Evolutionary conservation across 2,797 vertebrate genomes (phyloP).

Genomic region (Dendrocincla fuliginosa): DNA sequence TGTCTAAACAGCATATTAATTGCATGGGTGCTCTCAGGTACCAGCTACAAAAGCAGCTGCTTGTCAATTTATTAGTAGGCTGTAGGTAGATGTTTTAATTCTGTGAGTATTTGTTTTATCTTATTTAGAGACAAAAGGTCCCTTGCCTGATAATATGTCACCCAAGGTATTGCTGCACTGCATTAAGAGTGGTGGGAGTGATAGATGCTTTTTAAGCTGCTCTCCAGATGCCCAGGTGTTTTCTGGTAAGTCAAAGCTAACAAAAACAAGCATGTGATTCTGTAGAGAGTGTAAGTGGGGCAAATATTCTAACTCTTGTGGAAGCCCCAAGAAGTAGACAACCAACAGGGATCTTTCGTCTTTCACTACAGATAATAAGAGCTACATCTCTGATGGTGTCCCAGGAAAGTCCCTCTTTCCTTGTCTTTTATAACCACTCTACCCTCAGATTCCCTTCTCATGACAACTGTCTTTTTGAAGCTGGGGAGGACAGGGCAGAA

Average conservation of each 20-base stretch:
- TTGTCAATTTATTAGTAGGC: background rate
- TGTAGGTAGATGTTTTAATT: conserved; percentile 33
- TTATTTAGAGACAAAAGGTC: conserved; percentile 87
- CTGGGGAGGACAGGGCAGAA: conserved; percentile 5
- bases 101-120: conserved; percentile 84
- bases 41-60: background rate
- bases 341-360: background rate
- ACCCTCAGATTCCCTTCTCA: conserved; percentile 23
- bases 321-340: background rate
- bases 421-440: conserved; percentile 3
- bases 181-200: conserved; percentile 87
- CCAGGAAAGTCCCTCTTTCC: background rate
- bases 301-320: background rate
- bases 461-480: background rate
- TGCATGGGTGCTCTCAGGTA: background rate
- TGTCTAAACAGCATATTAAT: background rate
- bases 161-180: conserved; percentile 89
- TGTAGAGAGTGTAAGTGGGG: background rate
- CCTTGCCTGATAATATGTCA: conserved; percentile 71
- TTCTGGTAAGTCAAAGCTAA: conserved; percentile 85
- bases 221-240: conserved; percentile 88
- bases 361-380: background rate
- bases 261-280: background rate
- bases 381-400: background rate
- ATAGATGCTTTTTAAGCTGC: conserved; percentile 92